A percentile compares a stretch with the other conserved stretches of the same genome.
Evolutionary conservation across 1,140 invertebrate species (phyloP).

Genomic region (Drosophila pallidifrons): DNA sequence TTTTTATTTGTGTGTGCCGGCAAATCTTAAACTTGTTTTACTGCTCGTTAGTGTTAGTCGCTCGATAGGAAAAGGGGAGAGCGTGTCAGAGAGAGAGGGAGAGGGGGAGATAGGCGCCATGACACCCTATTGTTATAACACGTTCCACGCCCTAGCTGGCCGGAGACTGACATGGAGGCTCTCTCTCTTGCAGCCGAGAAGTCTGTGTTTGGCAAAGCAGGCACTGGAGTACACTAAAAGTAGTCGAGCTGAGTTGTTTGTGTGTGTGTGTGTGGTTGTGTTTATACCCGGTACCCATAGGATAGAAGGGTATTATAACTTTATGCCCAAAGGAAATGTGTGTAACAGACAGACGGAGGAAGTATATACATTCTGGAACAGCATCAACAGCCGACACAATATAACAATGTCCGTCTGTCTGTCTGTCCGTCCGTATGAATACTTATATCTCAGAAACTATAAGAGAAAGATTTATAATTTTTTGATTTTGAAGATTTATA

Average conservation of each 20-base stretch:
- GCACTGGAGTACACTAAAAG: constrained; percentile 64
- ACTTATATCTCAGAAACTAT: no score
- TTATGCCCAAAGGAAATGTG: no score
- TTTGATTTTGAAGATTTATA: no score
- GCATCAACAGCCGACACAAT: no score
- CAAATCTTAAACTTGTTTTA: constrained; percentile 84
- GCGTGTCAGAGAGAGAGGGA: background rate
- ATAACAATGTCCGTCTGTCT: no score
- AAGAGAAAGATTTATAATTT: no score
- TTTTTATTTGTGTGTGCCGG: constrained; percentile 78
- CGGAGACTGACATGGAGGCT: constrained; percentile 37
- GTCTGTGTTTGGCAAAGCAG: constrained; percentile 74
- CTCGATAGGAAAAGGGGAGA: constrained; percentile 38
- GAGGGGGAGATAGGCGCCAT: constrained; percentile 14
- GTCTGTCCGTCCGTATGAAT: no score
- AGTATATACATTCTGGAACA: no score
- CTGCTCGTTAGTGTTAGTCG: constrained; percentile 82
- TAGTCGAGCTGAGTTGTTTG: constrained; percentile 38
- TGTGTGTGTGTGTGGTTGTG: constrained; percentile 8
- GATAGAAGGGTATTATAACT: no score
- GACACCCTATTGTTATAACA: constrained; percentile 82
- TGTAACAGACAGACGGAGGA: no score
- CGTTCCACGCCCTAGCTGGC: constrained; percentile 65
- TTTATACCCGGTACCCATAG: no score
- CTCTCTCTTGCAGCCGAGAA: constrained; percentile 9